These are phyloP conservation scores for Tragulus kanchil DNA, from an alignment of 2,113 vertebrate species.

Conservation along the genomic window DNA sequence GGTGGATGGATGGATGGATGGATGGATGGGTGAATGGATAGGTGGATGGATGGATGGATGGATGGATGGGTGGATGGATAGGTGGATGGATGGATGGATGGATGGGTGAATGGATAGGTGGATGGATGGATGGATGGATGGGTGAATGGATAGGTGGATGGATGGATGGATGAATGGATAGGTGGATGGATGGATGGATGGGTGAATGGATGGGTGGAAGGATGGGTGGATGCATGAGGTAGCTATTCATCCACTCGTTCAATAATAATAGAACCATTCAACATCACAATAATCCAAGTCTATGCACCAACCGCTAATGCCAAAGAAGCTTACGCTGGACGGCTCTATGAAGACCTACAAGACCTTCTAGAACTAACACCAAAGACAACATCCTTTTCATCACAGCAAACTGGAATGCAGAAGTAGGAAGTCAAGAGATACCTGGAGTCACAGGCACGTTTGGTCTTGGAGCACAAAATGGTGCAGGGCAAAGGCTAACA, in stretches of 20 bases:
- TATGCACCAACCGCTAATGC: neutral
- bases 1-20: neutral
- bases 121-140: neutral
- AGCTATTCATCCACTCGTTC: neutral
- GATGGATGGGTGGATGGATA: rapidly evolving
- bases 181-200: neutral
- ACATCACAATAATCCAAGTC: neutral
- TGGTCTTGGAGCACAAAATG: neutral
- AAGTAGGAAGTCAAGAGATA: neutral
- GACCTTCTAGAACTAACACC: neutral
- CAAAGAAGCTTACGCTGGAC: neutral
- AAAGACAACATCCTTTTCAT: neutral
- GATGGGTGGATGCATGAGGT: neutral
- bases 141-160: neutral
- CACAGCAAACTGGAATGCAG: neutral
- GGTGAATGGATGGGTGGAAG: rapidly evolving
- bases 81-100: neutral
- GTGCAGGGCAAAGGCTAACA: neutral
- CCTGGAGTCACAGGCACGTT: neutral
- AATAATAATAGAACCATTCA: neutral
- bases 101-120: too few species aligned
- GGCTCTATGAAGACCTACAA: neutral
- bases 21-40: neutral
- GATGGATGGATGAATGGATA: neutral
- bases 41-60: neutral